These are phyloP conservation scores for Pediacus dermestoides DNA, from an alignment of 2,888 invertebrate genomes.

Conservation along the genomic window DNA sequence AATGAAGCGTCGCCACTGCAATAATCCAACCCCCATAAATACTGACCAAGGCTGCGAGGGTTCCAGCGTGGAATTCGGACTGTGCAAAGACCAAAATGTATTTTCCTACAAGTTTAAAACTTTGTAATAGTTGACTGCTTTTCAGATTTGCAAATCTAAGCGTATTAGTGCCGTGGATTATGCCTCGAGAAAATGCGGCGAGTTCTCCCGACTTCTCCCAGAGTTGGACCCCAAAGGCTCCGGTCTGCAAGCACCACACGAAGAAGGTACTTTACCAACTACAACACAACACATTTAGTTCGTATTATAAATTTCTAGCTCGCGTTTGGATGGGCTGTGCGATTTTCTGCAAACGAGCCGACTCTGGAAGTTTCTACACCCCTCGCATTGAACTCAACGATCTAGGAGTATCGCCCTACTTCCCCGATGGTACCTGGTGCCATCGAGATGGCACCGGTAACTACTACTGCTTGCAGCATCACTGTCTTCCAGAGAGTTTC, in stretches of 20 bases:
- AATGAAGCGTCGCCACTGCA: constrained; percentile 57
- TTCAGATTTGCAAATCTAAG: constrained; percentile 52
- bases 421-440: constrained; percentile 81
- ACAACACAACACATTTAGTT: neutral
- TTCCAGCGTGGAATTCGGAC: constrained; percentile 58
- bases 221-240: constrained; percentile 64
- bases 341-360: constrained; percentile 67
- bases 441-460: constrained; percentile 61
- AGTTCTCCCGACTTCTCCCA: constrained; percentile 59
- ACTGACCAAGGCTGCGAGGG: constrained; percentile 61
- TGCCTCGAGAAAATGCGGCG: constrained; percentile 62
- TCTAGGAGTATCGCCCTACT: constrained; percentile 67
- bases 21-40: constrained; percentile 52
- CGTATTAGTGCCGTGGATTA: constrained; percentile 55
- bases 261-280: constrained; percentile 51
- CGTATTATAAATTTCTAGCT: constrained; percentile 43
- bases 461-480: constrained; percentile 71
- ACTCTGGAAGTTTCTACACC: constrained; percentile 68
- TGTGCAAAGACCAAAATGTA: constrained; percentile 66
- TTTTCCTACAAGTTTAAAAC: constrained; percentile 7
- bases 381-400: constrained; percentile 73
- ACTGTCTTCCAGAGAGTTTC: constrained; percentile 70
- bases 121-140: constrained; percentile 15
- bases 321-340: constrained; percentile 78
- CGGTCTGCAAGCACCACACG: constrained; percentile 72